Evolutionary conservation across 2,113 vertebrate genomes (phyloP).

Genomic region (Alosa alosa): DNA sequence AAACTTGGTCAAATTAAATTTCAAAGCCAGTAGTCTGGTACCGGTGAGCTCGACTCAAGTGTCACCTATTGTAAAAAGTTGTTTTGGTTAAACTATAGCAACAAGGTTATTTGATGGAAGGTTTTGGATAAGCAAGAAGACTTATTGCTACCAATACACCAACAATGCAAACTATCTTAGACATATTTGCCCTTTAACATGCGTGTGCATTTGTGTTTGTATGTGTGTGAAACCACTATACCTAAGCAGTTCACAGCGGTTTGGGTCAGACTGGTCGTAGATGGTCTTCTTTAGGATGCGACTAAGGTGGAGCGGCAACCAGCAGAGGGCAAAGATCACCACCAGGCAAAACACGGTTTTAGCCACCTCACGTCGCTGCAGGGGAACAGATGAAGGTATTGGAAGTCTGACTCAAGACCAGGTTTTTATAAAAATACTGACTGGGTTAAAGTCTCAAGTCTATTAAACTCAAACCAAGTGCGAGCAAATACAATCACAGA

Average conservation of each 20-base stretch:
- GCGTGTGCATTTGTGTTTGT: not conserved
- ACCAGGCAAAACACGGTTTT: constrained; percentile 91
- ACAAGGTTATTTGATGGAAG: no score
- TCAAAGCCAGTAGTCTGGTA: no score
- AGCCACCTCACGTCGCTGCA: constrained; percentile 84
- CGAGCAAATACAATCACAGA: no score
- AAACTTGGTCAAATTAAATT: no score
- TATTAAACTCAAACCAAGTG: not conserved
- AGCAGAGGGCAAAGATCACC: constrained; percentile 88
- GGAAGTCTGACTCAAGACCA: not conserved
- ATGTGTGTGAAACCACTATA: constrained; percentile 44
- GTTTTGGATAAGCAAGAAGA: not conserved
- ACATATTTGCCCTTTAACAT: not conserved
- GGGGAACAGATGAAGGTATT: not conserved
- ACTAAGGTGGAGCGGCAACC: constrained; percentile 89
- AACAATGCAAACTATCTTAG: not conserved
- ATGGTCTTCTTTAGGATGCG: constrained; percentile 86
- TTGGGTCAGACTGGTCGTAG: constrained; percentile 77
- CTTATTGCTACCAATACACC: not conserved
- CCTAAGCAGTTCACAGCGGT: constrained; percentile 89
- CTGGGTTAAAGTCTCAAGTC: not conserved
- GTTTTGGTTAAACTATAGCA: no score
- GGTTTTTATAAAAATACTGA: not conserved
- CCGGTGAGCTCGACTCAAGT: no score
- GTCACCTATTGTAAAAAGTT: no score